Evolutionary conservation across 2,797 vertebrate species (phyloP), one percentile per base, ranked within the genome.

Genomic region (Cuculus canorus): DNA sequence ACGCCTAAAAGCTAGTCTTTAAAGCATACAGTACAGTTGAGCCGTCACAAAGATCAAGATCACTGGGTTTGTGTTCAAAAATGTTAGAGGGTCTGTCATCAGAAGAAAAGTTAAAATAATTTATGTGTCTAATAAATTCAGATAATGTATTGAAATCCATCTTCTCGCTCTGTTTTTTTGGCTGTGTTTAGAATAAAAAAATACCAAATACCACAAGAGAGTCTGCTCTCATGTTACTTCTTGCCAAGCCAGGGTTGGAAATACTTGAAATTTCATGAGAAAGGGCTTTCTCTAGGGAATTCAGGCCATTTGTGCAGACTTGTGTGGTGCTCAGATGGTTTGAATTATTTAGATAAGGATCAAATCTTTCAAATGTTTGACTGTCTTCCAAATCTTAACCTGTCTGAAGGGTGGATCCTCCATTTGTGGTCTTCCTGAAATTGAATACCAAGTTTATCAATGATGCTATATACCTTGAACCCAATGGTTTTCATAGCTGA

Each of bases 241-340:
- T 96, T 97, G 92, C 95, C 95, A 97, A 97, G 50, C 39, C 50
- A 66, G 79, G n/a, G 77, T 86, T 96, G 86, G 65, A 93, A 95
- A 91, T 52, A 54, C 41, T 90, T 41, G 60, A 83, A 54, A 54
- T 92, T 97, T 90, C 90, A 86, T 97, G 94, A 95, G 96, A 96
- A 96, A 94, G 50, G 39, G 37, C 43, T 94, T 92, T 91, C 94
- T 86, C 77, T 77, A 41, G 68, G 71, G 94, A 91, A 33, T 82
- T 86, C 57, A 93, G 72, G 82, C 93, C 90, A 91, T 88, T 96
- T 95, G 70, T 94, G 33, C 72, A 92, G 93, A 54, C 65, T 90
- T 95, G 82, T 56, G 82, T 76, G 48, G 69, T 88, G 82, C 71
- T 97, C 53, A 60, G 86, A 91, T 89, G 75, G 69, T 91, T 90